Conservation (phyloP, 2,113 vertebrate genomes). For the Theristicus caerulescens region DNA sequence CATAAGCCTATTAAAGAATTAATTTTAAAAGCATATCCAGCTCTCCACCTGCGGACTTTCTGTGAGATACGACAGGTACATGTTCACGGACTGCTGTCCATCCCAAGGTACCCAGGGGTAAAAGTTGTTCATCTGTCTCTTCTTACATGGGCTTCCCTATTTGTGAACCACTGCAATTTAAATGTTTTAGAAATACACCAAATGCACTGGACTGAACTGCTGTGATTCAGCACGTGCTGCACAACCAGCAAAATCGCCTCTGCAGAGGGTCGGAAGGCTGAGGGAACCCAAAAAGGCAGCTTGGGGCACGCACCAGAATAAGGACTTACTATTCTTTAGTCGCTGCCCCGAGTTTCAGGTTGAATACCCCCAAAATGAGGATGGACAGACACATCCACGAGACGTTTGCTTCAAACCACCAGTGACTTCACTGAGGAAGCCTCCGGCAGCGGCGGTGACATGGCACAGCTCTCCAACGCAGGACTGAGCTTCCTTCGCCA, state of each 20-base stretch:
- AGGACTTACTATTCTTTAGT: background rate
- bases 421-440: background rate
- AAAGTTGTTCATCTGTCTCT: background rate
- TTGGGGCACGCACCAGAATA: background rate
- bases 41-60: background rate
- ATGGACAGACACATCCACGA: fast-evolving
- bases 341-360: background rate
- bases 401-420: background rate
- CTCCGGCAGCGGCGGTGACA: background rate
- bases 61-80: background rate
- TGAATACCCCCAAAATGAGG: background rate
- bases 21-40: background rate
- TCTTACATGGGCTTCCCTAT: background rate
- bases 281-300: background rate
- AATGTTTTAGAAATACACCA: background rate
- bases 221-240: background rate
- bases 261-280: background rate
- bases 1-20: background rate
- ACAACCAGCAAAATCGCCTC: background rate
- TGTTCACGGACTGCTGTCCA: background rate
- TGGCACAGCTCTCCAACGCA: background rate
- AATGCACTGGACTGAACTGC: background rate
- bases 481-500: background rate
- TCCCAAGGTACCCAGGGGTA: background rate
- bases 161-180: background rate